Evolutionary conservation across 2,113 vertebrate species (phyloP).

Genomic region (Egretta garzetta): DNA sequence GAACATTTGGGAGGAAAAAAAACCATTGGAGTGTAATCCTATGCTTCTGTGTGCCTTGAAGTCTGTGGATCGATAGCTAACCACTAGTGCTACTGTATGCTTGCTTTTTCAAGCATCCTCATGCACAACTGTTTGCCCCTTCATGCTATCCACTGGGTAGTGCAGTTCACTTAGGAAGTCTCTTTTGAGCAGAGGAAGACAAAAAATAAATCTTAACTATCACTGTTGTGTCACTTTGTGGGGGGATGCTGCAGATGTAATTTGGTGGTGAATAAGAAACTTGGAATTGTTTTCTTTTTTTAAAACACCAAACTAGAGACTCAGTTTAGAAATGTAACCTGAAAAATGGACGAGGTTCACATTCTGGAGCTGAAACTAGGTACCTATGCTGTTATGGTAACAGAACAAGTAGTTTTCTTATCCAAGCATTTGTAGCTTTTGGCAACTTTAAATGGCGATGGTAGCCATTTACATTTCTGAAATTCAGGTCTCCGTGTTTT

Average conservation of each 20-base stretch:
- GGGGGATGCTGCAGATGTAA: not conserved
- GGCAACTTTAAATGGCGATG: not conserved
- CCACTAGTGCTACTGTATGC: not conserved
- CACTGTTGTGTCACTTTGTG: not conserved
- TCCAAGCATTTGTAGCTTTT: not conserved
- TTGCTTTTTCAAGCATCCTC: not conserved
- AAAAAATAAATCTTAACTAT: not conserved
- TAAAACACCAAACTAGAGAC: not conserved
- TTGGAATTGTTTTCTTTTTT: not conserved
- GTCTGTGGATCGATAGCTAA: not conserved
- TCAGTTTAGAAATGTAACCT: not conserved
- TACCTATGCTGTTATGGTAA: not conserved
- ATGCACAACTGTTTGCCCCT: not conserved
- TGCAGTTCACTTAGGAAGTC: not conserved
- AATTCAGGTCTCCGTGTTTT: not conserved
- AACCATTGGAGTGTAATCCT: not conserved
- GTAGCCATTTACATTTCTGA: not conserved
- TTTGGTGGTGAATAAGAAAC: not conserved
- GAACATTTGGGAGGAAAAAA: not conserved
- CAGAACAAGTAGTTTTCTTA: not conserved
- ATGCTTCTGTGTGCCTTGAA: not conserved
- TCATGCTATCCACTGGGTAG: slow-evolving; percentile 25
- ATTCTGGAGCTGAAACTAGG: not conserved
- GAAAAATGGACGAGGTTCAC: not conserved
- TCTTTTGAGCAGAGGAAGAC: not conserved